These are phyloP conservation scores for Calameuta pallipes DNA, from an alignment of 2,888 invertebrate species.

Conservation along the genomic window DNA sequence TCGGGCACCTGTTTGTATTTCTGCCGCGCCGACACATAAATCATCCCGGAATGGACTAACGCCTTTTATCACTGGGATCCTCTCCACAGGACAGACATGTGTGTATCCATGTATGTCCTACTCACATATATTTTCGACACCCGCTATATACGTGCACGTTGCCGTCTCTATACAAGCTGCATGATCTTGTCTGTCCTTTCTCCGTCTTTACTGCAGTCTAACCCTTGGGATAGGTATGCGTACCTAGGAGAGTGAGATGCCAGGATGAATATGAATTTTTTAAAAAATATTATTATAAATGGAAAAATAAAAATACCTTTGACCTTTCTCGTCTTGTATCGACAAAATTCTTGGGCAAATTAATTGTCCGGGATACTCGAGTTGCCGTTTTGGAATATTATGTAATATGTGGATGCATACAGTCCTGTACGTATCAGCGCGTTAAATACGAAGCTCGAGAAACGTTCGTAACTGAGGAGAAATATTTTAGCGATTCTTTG, in stretches of 20 bases:
- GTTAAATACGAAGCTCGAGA: not conserved
- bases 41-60: conserved; percentile 57
- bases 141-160: not conserved
- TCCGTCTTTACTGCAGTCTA: not conserved
- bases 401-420: not conserved
- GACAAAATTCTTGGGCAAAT: not conserved
- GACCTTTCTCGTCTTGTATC: not conserved
- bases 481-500: not conserved
- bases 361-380: not conserved
- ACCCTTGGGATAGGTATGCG: not conserved
- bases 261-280: conserved; percentile 7
- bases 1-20: conserved; percentile 61
- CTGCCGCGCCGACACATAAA: conserved; percentile 57
- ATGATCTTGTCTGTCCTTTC: not conserved
- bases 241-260: not conserved
- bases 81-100: not conserved
- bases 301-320: not conserved
- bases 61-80: conserved; percentile 54
- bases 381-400: not conserved
- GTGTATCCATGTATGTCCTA: not conserved
- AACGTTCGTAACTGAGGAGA: not conserved
- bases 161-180: not conserved
- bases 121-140: not conserved
- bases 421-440: not conserved
- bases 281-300: not conserved